A percentile compares a stretch with the other conserved stretches of the same genome.
Conservation (phyloP, 2,888 invertebrate species). For the Tenodera sinensis region DNA sequence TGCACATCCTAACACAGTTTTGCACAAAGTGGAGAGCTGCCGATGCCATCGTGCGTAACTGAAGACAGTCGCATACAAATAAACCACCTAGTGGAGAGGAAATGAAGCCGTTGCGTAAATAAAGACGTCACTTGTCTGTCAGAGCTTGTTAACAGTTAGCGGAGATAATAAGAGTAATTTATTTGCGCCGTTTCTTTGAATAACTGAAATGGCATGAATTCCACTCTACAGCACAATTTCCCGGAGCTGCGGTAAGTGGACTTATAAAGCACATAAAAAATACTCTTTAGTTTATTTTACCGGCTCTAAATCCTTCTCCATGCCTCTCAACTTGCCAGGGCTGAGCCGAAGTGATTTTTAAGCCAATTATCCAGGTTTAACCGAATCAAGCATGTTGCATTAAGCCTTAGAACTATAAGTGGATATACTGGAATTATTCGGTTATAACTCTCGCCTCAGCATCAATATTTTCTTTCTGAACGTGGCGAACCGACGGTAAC, state of each 20-base stretch:
- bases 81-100: background rate
- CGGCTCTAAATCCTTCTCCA: background rate
- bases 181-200: background rate
- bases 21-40: too few relatives aligned
- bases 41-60: background rate
- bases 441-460: background rate
- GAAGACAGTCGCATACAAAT: background rate
- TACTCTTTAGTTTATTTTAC: background rate
- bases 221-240: background rate
- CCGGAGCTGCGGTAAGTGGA: background rate
- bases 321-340: background rate
- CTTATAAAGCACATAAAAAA: background rate
- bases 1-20: too few relatives aligned
- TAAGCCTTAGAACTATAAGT: background rate
- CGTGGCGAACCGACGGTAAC: background rate
- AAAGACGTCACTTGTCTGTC: background rate
- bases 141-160: background rate
- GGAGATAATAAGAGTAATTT: background rate
- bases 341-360: background rate
- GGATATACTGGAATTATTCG: background rate
- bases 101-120: background rate
- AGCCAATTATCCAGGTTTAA: background rate
- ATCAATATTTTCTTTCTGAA: background rate
- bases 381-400: background rate
- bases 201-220: background rate